Conservation (phyloP, 2,113 vertebrate genomes). For the Tichodroma muraria region DNA sequence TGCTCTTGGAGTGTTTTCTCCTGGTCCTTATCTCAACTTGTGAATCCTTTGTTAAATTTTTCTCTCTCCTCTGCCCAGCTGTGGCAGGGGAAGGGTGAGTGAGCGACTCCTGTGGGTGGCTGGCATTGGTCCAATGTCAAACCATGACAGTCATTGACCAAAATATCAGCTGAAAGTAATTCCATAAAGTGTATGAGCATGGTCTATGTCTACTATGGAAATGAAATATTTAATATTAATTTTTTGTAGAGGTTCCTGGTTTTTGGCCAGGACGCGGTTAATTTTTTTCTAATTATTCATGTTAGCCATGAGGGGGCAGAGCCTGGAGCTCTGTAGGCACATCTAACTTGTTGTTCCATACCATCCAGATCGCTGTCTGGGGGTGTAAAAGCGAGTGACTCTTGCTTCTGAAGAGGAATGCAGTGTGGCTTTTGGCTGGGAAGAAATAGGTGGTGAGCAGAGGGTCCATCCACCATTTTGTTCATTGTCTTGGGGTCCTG, state of each 20-base stretch:
- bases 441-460: not conserved
- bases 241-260: not conserved
- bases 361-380: not conserved
- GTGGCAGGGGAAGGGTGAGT: not conserved
- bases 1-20: not conserved
- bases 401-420: not conserved
- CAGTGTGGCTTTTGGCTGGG: not conserved
- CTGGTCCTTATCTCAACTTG: no score
- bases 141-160: not conserved
- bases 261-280: not conserved
- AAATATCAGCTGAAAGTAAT: not conserved
- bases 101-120: no score
- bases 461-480: not conserved
- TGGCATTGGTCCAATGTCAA: not conserved
- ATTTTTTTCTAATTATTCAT: not conserved
- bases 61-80: not conserved
- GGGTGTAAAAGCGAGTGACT: no score
- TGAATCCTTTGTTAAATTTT: not conserved
- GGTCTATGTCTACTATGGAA: not conserved
- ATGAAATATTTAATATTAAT: not conserved
- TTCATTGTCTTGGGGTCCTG: not conserved
- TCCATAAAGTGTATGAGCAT: accelerated
- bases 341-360: not conserved
- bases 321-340: not conserved
- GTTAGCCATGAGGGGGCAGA: not conserved